These are phyloP conservation scores for Phenganax stokvisi DNA, from an alignment of 92 coral and sea anemone genomes.

Conservation along the genomic window DNA sequence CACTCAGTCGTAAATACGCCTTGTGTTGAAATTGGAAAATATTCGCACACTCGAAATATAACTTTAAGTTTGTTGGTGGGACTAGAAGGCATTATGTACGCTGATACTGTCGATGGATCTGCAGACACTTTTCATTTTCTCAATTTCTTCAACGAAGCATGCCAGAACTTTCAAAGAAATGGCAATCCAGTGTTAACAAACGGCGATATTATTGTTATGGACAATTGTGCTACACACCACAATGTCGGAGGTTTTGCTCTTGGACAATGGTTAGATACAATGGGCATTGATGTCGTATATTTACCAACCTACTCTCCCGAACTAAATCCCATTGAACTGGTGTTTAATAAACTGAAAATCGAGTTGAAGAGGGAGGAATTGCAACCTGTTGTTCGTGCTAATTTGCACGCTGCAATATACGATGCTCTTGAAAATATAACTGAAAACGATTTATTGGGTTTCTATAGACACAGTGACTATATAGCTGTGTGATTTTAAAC, in stretches of 20 bases:
- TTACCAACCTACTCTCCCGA: too few species aligned
- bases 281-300: too few species aligned
- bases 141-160: constrained; percentile 44
- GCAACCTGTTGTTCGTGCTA: constrained; percentile 22
- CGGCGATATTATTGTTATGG: constrained; percentile 49
- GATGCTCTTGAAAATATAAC: constrained; percentile 32
- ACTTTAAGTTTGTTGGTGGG: constrained; percentile 48
- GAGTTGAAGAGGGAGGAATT: constrained; percentile 26
- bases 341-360: too few species aligned
- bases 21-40: constrained; percentile 46
- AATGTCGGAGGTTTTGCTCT: constrained; percentile 37
- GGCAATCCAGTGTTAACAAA: constrained; percentile 18
- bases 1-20: constrained; percentile 30
- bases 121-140: constrained; percentile 41
- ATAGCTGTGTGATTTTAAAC: too few species aligned
- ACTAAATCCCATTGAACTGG: too few species aligned
- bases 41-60: constrained; percentile 42
- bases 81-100: constrained; percentile 41
- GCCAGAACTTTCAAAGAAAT: constrained; percentile 22
- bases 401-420: constrained; percentile 40
- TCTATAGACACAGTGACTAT: too few species aligned
- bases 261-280: not conserved
- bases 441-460: constrained; percentile 1
- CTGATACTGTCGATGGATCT: constrained; percentile 43
- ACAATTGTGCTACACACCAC: constrained; percentile 49